Conservation (phyloP, 2,113 vertebrate species). For the Sterna hirundo region DNA sequence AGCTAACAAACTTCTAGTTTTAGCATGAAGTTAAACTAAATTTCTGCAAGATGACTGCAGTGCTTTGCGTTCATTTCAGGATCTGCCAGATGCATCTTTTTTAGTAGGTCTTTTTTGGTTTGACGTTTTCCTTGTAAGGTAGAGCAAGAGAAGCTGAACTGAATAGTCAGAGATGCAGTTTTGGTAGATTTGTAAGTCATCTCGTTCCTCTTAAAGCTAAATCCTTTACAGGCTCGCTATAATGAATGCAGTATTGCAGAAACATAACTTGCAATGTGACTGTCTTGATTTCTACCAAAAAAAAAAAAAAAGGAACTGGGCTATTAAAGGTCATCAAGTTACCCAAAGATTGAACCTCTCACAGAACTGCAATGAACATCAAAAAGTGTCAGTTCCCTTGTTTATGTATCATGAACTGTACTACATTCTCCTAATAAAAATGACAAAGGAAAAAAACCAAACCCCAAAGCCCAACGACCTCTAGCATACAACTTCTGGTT, state of each 20-base stretch:
- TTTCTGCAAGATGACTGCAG: neutral
- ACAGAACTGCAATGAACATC: neutral
- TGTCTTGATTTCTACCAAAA: neutral
- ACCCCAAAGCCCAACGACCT: neutral
- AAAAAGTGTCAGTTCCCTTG: neutral
- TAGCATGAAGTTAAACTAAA: neutral
- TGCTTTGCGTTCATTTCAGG: neutral
- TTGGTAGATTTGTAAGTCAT: neutral
- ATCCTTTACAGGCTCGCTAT: neutral
- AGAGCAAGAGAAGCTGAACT: neutral
- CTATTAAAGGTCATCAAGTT: neutral
- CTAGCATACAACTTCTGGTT: neutral
- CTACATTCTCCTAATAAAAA: neutral
- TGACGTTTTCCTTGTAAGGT: neutral
- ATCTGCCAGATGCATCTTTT: neutral
- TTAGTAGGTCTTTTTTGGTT: neutral
- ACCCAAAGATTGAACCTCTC: neutral
- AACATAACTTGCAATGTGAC: neutral
- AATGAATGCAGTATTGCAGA: neutral
- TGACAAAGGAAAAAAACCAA: neutral
- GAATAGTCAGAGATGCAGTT: neutral
- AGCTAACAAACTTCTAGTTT: neutral
- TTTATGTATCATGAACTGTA: neutral
- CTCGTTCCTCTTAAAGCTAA: neutral
- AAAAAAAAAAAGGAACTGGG: neutral